phyloP scores from a whole-genome alignment of 2,113 vertebrate species.

The Pimephales promelas region DNA sequence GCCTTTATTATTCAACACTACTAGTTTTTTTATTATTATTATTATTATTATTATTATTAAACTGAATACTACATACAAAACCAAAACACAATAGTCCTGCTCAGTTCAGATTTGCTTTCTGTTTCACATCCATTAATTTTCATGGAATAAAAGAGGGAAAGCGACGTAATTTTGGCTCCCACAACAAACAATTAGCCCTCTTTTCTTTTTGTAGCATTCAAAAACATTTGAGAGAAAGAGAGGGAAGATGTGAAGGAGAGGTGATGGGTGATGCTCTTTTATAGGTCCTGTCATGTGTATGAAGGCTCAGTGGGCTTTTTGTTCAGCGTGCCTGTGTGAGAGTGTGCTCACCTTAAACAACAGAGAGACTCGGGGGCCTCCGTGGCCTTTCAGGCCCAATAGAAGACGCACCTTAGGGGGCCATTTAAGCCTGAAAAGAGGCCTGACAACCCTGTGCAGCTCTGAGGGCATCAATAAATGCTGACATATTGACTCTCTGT shows the following conservation, averaged over 20 bases:
- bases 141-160: constrained; percentile 48
- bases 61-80: neutral
- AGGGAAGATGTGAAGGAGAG: constrained; percentile 58
- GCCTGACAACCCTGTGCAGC: constrained; percentile 76
- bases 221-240: constrained; percentile 54
- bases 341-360: constrained; percentile 83
- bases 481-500: constrained; percentile 80
- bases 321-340: constrained; percentile 66
- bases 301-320: constrained; percentile 64
- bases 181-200: constrained; percentile 67
- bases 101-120: constrained; percentile 29
- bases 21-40: neutral
- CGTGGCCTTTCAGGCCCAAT: constrained; percentile 71
- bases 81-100: neutral
- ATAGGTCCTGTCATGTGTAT: constrained; percentile 63
- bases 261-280: constrained; percentile 65
- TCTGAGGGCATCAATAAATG: constrained; percentile 84
- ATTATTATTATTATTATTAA: neutral
- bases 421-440: constrained; percentile 78
- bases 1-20: constrained; percentile 38
- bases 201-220: constrained; percentile 55
- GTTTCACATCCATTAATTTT: constrained; percentile 47
- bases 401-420: constrained; percentile 84
- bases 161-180: constrained; percentile 59
- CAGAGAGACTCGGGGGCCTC: constrained; percentile 71